Base-by-base conservation (phyloP, 2,888 invertebrate species). In the Acholoe squamosa region DNA sequence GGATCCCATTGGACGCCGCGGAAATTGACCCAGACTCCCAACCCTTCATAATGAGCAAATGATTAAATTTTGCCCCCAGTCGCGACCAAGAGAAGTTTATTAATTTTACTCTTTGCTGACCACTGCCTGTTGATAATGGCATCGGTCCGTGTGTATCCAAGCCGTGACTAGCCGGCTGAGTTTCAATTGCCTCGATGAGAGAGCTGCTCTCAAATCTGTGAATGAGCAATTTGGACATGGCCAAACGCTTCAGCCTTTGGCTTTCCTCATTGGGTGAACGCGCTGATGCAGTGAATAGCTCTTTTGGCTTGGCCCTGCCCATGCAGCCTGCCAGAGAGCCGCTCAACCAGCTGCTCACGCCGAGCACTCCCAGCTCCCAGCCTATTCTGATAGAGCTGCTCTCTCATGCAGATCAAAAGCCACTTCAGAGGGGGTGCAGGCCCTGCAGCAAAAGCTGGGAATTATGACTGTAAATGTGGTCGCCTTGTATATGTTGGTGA, bases 171-270 rank as follows among this genome's bases (percentile, higher is more conserved):
- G 34, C 80, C 80, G 80, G 80, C 80, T 80, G 80, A 16, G 34
- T 80, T 80, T 80, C 43, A 33, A 80, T 34, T 80, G 33, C n/a
- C 80, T 33, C 80, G 22, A 80, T 33, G 80, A 43, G 80, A 43
- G 80, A 80, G 80, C 43, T 34, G 80, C 80, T 80, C 80, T 80
- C 80, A 80, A 80, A 80, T 80, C 80, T 80, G 80, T 80, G 80
- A 80, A 80, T 80, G 80, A 80, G 80, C 80, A 80, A 80, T 80
- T 80, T 80, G 80, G 43, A 80, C 80, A 43, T 80, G 80, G 43
- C 80, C 80, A 80, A 80, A 80, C 43, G 80, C 43, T 80, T 43
- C 80, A 80, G 80, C 80, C 80, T 43, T 34, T 80, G 80, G 80
- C 80, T 80, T 80, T 43, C 22, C 43, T 80, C 80, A 80, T n/a